Base-by-base conservation (phyloP, 1,140 invertebrate genomes). In the Sycophaga agraensis region DNA sequence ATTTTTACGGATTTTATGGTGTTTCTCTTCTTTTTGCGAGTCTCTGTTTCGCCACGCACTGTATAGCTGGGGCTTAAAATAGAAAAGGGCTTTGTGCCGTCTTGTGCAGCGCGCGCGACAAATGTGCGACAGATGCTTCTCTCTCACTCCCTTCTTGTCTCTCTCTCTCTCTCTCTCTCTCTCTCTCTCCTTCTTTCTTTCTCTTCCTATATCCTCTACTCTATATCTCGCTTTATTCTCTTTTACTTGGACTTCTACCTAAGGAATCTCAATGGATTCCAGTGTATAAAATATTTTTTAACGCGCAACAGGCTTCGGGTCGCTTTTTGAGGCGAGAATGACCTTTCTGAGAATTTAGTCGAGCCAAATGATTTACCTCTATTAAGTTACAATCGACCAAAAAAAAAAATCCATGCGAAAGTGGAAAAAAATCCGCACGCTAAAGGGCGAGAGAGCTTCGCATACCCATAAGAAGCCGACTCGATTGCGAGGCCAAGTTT, bases 61-160 rank as follows among this genome's bases (percentile, higher is more conserved):
- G n/a, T n/a, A n/a, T n/a, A n/a, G n/a, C n/a, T n/a, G 16, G 49
- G 3, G 51, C 53, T 63, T 48, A 63, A 63, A 63, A 63, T 63
- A 63, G 60, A 63, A 43, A 62, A 55, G 59, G 31, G 53, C 12
- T 55, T 42, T 21, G 16, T 17, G 11, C 16, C 40, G 19, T 60
- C 14, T 54, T 40, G 35, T 50, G 46, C 17, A 37, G 31, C 8
- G 17, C 21, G 24, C 34, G 37, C 55, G 59, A 63, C 55, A 66
- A 66, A 66, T 66, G 64, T 53, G 56, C 59, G 43, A 58, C 64
- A 66, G 55, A 66, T 66, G 59, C 55, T 42, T 60, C 22, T 43
- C 16, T 49, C 8, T 35, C 28, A 9, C 28, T 21, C n/a, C 16
- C n/a, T 43, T 8, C 17, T 24, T 26, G 17, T 58, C 39, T 59